Conservation (phyloP, 2,113 vertebrate species). For the Notarius quadriscutis region DNA sequence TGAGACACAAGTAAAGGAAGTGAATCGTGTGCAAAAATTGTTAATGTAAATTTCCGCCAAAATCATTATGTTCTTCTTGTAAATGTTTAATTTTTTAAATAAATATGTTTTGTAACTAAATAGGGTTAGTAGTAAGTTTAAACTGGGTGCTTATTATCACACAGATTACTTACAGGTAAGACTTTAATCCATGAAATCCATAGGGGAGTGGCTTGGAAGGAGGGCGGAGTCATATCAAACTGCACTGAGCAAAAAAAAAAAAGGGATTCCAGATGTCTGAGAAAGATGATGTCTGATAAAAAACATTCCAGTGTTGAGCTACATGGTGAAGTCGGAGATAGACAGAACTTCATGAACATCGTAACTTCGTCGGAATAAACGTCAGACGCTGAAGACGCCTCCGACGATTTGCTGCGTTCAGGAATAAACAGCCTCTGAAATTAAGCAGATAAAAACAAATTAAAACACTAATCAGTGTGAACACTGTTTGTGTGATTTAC, state of each 20-base stretch:
- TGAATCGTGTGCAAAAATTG: background rate
- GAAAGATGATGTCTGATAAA: background rate
- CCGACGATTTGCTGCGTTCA: too few relatives aligned
- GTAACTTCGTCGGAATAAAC: too few relatives aligned
- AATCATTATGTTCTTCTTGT: background rate
- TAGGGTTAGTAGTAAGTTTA: background rate
- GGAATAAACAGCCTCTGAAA: too few relatives aligned
- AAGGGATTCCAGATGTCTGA: too few relatives aligned
- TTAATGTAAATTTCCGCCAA: background rate
- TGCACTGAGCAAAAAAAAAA: too few relatives aligned
- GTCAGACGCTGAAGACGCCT: too few relatives aligned
- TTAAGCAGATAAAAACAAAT: too few relatives aligned
- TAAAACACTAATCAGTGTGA: too few relatives aligned
- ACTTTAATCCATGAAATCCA: background rate
- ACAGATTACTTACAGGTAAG: background rate
- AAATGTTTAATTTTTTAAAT: background rate
- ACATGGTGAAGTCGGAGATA: background rate
- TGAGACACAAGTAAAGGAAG: background rate
- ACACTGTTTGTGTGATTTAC: too few relatives aligned
- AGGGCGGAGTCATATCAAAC: background rate
- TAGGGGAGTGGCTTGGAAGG: background rate
- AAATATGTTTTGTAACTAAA: background rate
- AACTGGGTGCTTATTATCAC: background rate
- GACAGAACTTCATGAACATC: background rate
- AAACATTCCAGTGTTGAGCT: background rate